These are phyloP conservation scores for Boulengeromyrus knoepffleri DNA, from an alignment of 2,113 vertebrate genomes.

Conservation along the genomic window DNA sequence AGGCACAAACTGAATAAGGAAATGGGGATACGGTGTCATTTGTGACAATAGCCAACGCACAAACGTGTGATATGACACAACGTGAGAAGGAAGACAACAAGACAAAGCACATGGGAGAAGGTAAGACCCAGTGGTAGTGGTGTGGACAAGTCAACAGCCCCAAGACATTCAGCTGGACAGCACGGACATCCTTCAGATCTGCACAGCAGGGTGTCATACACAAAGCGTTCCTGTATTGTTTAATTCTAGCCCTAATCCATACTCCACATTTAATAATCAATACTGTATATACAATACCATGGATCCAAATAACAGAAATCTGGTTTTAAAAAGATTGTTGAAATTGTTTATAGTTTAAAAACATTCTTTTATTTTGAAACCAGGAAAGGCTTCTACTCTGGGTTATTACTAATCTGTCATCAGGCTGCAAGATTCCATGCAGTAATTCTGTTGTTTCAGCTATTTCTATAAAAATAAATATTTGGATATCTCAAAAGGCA, in stretches of 20 bases:
- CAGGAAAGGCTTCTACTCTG: neutral
- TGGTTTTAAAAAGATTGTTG: neutral
- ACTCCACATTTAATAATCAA: neutral
- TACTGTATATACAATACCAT: neutral
- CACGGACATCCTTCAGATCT: neutral
- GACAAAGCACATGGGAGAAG: slow-evolving; percentile 26
- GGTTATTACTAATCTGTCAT: neutral
- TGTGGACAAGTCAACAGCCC: neutral
- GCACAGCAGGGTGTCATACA: neutral
- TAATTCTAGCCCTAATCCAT: neutral
- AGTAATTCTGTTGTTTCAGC: neutral
- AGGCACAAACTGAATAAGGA: slow-evolving; percentile 35
- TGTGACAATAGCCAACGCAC: slow-evolving; percentile 56
- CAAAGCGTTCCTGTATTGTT: neutral
- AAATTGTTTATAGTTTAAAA: neutral
- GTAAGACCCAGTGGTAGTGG: neutral
- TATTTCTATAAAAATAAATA: neutral
- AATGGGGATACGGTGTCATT: slow-evolving; percentile 55
- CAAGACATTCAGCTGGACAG: neutral
- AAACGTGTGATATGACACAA: slow-evolving; percentile 57
- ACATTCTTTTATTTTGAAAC: neutral
- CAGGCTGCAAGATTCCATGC: neutral
- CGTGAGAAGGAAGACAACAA: slow-evolving; percentile 54
- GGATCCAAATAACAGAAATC: neutral
- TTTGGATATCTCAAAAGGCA: neutral